A percentile compares a stretch with the other conserved stretches of the same genome.
Conservation (phyloP, 2,113 vertebrate genomes). For the Poicephalus meyeri region DNA sequence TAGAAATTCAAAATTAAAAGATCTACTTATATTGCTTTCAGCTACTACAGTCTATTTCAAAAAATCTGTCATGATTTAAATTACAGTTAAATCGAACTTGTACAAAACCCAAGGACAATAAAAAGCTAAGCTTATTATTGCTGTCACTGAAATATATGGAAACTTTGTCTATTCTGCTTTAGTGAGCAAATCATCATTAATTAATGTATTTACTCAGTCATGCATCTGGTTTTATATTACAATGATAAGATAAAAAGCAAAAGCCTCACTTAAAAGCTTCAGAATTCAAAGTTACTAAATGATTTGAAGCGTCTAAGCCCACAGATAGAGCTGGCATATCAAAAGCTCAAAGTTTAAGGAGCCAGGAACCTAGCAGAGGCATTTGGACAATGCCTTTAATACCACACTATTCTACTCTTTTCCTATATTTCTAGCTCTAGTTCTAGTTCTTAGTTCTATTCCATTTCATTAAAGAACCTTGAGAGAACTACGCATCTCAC, state of each 20-base stretch:
- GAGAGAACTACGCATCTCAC: background rate
- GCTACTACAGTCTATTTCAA: background rate
- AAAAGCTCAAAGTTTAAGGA: background rate
- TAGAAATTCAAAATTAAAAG: background rate
- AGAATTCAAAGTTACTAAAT: background rate
- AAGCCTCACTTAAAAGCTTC: background rate
- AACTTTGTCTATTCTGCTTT: background rate
- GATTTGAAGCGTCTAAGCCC: background rate
- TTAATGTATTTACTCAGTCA: background rate
- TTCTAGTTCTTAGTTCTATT: no score
- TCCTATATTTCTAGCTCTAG: background rate
- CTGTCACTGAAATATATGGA: background rate
- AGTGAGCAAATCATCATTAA: background rate
- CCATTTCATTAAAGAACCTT: background rate
- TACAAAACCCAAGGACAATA: background rate
- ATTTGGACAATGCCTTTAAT: background rate
- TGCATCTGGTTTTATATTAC: background rate
- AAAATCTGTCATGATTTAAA: slow-evolving; percentile 19
- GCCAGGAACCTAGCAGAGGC: background rate
- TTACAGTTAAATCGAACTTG: background rate
- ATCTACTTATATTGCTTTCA: background rate
- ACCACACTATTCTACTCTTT: background rate
- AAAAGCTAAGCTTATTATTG: background rate
- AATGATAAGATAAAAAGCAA: background rate
- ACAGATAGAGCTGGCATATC: background rate